Percentiles rank a stretch among this genome's conserved stretches.
phyloP scores from a whole-genome alignment of 2,113 vertebrate genomes.

The Cyanoramphus novaezelandiae region DNA sequence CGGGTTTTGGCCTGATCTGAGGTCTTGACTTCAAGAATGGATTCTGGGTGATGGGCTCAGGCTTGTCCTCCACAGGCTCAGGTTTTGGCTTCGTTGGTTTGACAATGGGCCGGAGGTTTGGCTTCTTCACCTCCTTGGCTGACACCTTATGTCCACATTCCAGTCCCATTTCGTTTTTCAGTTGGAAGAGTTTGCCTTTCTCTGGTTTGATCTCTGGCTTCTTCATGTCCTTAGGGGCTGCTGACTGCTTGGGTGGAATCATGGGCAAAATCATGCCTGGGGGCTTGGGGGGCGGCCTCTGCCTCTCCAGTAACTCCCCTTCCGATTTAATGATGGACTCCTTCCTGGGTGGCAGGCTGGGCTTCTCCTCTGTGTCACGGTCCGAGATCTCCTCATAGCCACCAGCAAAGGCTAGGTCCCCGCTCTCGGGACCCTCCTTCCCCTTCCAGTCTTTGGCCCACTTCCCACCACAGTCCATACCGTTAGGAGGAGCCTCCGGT shows the following conservation, averaged over 20 bases:
- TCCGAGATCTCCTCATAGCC: conserved; percentile 79
- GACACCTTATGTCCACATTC: conserved; percentile 94
- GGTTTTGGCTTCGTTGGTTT: conserved; percentile 85
- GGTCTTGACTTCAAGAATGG: conserved; percentile 87
- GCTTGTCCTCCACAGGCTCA: conserved; percentile 84
- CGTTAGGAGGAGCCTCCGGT: conserved; percentile 84
- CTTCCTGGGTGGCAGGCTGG: conserved; percentile 90
- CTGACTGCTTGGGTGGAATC: conserved; percentile 79
- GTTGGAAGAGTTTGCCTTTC: conserved; percentile 87
- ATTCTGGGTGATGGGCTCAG: conserved; percentile 75
- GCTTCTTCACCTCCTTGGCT: conserved; percentile 94
- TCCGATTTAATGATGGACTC: conserved; percentile 95
- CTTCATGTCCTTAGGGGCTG: conserved; percentile 79
- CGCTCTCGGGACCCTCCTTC: conserved; percentile 71
- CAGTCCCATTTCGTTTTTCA: conserved; percentile 94
- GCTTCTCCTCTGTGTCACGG: conserved; percentile 85
- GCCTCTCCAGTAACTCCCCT: conserved; percentile 78
- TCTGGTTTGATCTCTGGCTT: conserved; percentile 85
- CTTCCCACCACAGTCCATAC: conserved; percentile 71
- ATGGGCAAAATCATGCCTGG: conserved; percentile 85
- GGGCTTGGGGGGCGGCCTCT: conserved; percentile 87
- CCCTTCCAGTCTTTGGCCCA: conserved; percentile 91
- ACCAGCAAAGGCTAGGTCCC: conserved; percentile 32
- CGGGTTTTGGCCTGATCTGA: conserved; percentile 87
- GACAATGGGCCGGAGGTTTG: conserved; percentile 90